Conservation (phyloP, 2,113 vertebrate genomes). For the Microcebus griseorufus region DNA sequence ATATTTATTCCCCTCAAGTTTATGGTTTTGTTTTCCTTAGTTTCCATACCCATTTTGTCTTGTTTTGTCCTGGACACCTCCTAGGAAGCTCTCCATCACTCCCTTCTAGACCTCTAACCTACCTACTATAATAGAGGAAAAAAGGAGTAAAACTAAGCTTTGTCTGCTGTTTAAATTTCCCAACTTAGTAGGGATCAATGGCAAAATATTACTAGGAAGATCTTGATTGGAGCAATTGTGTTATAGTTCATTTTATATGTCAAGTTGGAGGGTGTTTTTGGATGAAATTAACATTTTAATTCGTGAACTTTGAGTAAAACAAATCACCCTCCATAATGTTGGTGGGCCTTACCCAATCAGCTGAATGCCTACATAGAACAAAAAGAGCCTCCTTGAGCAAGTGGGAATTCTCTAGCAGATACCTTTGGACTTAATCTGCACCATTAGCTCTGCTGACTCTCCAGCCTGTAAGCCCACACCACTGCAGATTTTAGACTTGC, state of each 20-base stretch:
- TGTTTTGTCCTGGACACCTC: background rate
- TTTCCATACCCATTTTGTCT: background rate
- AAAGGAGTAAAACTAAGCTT: background rate
- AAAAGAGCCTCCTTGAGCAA: background rate
- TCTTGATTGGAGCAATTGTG: background rate
- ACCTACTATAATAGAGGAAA: background rate
- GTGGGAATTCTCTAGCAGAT: background rate
- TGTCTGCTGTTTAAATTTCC: background rate
- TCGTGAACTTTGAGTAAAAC: background rate
- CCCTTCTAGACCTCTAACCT: background rate
- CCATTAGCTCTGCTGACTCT: background rate
- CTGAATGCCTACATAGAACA: background rate
- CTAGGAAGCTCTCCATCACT: background rate
- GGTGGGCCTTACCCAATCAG: background rate
- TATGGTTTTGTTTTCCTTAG: background rate
- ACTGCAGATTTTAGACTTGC: background rate
- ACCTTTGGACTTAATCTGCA: background rate
- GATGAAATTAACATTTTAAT: constrained; percentile 3
- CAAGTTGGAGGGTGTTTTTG: background rate
- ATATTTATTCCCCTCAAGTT: background rate
- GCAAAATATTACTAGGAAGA: background rate
- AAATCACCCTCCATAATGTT: background rate
- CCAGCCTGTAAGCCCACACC: background rate
- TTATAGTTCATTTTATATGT: background rate
- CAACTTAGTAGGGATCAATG: background rate